Percentiles rank a stretch among this genome's conserved stretches.
Evolutionary conservation across 2,113 vertebrate genomes (phyloP).

Genomic region (Bombycilla garrulus): DNA sequence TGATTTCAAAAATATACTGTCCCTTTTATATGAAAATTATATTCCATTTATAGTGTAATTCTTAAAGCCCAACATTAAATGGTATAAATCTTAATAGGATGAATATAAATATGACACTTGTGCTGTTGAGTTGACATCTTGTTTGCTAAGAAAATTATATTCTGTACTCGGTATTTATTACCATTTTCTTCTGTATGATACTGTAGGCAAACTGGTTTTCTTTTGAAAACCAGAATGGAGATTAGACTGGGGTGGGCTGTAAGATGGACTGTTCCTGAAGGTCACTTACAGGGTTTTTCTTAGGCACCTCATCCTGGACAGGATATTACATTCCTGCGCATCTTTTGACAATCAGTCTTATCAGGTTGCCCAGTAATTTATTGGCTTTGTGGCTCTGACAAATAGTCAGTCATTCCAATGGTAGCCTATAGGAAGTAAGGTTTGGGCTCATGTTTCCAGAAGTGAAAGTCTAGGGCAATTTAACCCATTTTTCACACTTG

Average conservation of each 20-base stretch:
- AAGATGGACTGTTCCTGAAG: background rate
- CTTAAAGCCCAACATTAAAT: slow-evolving; percentile 65
- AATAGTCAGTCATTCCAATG: background rate
- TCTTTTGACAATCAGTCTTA: slow-evolving; percentile 21
- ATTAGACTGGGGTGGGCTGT: background rate
- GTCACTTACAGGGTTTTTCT: background rate
- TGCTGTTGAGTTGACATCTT: slow-evolving; percentile 53
- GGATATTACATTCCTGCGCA: background rate
- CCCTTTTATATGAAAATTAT: slow-evolving; percentile 64
- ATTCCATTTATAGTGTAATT: slow-evolving; percentile 69
- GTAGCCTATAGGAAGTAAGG: background rate
- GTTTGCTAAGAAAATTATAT: slow-evolving; percentile 69
- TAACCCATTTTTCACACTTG: slow-evolving; percentile 6
- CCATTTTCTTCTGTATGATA: slow-evolving; percentile 30
- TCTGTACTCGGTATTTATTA: slow-evolving; percentile 47
- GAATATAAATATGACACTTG: slow-evolving; percentile 67
- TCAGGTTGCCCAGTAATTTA: slow-evolving; percentile 9
- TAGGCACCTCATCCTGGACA: background rate
- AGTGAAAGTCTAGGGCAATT: slow-evolving; percentile 37
- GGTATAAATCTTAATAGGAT: slow-evolving; percentile 72
- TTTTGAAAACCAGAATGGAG: background rate
- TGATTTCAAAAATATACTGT: slow-evolving; percentile 68
- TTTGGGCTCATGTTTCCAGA: slow-evolving; percentile 24
- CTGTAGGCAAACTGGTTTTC: slow-evolving; percentile 25
- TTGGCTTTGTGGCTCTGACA: slow-evolving; percentile 6